These are phyloP conservation scores for Drosophila engyochracea DNA, from an alignment of 2,888 invertebrate species.

Conservation along the genomic window DNA sequence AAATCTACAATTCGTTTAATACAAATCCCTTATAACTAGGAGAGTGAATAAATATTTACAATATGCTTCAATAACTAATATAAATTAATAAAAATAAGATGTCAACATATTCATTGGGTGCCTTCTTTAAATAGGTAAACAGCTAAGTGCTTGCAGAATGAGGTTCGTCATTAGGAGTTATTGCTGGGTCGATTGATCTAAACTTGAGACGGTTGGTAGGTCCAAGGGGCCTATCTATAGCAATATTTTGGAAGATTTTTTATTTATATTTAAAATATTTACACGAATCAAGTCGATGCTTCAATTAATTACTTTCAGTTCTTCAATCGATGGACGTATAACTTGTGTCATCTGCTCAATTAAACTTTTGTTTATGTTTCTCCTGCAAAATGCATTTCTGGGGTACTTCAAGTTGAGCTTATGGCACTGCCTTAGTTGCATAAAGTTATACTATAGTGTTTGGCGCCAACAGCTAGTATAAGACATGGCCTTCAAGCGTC, in stretches of 20 bases:
- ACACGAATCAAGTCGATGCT: neutral
- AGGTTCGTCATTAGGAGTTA: neutral
- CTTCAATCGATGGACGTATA: neutral
- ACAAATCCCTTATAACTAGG: too few species aligned
- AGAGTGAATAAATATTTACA: neutral
- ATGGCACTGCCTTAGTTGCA: conserved; percentile 7
- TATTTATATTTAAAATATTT: neutral
- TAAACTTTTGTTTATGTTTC: neutral
- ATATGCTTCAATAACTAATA: neutral
- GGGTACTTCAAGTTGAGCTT: conserved; percentile 11
- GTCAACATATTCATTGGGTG: neutral
- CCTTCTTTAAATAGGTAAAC: neutral
- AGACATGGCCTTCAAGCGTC: conserved; percentile 26
- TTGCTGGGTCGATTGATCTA: neutral
- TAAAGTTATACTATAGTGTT: conserved; percentile 19
- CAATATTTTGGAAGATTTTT: neutral
- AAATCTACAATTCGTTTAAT: neutral
- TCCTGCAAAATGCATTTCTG: conserved; percentile 16
- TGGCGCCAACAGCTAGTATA: conserved; percentile 15
- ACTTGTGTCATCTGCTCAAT: neutral
- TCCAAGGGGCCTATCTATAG: too few species aligned
- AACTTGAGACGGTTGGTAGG: neutral
- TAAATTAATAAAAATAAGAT: neutral
- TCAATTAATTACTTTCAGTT: neutral
- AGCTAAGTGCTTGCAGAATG: neutral